Percentiles rank a stretch among this genome's conserved stretches.
These are phyloP conservation scores for Drosophila prolongata DNA, from an alignment of 2,888 invertebrate genomes.

Conservation along the genomic window DNA sequence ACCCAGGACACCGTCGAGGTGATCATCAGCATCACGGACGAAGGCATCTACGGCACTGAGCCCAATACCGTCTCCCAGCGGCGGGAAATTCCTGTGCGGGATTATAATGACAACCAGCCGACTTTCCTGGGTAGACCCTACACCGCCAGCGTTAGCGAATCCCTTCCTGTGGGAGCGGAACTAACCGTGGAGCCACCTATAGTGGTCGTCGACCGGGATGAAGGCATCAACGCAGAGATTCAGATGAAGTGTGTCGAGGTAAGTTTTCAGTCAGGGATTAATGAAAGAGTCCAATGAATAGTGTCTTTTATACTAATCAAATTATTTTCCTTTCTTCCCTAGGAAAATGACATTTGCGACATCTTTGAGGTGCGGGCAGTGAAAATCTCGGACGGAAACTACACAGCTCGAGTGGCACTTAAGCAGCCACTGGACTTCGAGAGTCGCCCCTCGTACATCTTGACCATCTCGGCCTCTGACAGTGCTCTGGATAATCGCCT, in stretches of 20 bases:
- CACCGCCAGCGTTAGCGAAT: conserved; percentile 89
- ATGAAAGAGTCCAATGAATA: too few species aligned
- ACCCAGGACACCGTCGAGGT: conserved; percentile 89
- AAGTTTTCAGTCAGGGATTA: conserved; percentile 55
- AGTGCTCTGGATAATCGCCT: conserved; percentile 87
- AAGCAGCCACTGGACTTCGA: conserved; percentile 91
- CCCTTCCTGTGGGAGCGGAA: conserved; percentile 87
- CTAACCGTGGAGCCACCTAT: conserved; percentile 87
- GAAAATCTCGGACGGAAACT: conserved; percentile 88
- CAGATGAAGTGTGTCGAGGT: conserved; percentile 87
- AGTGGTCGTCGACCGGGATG: conserved; percentile 89
- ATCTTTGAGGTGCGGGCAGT: conserved; percentile 89
- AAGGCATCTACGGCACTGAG: conserved; percentile 88
- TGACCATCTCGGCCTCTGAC: conserved; percentile 89
- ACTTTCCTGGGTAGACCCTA: conserved; percentile 90
- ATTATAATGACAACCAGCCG: conserved; percentile 93
- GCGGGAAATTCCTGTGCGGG: conserved; percentile 90
- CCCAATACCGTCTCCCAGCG: conserved; percentile 92
- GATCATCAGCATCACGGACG: conserved; percentile 93
- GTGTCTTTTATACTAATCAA: too few species aligned
- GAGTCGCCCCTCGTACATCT: conserved; percentile 89
- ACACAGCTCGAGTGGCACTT: conserved; percentile 88
- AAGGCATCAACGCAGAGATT: conserved; percentile 90
- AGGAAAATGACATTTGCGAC: conserved; percentile 88
- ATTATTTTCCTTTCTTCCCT: background rate